phyloP scores from a whole-genome alignment of 2,113 vertebrate species.

The Datnioides undecimradiatus region DNA sequence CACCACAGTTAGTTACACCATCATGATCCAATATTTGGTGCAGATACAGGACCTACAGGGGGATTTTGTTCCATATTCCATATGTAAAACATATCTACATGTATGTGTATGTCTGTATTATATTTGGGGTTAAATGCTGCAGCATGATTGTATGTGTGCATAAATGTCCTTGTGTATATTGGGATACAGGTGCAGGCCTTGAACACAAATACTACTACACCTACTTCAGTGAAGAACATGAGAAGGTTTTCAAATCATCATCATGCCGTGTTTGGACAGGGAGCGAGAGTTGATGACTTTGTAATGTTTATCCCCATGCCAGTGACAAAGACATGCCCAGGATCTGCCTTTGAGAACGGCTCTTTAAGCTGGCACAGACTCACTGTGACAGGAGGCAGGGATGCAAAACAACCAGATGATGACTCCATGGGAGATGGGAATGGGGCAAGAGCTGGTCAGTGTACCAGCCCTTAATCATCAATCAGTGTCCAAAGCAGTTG shows the following conservation, averaged over 20 bases:
- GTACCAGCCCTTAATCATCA: slow-evolving; percentile 50
- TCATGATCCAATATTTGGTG: background rate
- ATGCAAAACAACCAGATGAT: slow-evolving; percentile 70
- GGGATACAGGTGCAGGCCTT: background rate
- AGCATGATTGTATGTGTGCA: background rate
- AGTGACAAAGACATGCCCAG: slow-evolving; percentile 44
- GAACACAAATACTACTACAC: too few relatives aligned
- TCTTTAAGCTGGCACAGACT: slow-evolving; percentile 57
- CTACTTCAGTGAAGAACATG: too few relatives aligned
- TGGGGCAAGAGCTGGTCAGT: slow-evolving; percentile 49
- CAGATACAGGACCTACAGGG: background rate
- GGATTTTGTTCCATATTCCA: background rate
- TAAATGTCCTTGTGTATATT: background rate
- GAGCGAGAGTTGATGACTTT: slow-evolving; percentile 3
- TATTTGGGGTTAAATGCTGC: background rate
- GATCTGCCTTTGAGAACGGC: slow-evolving; percentile 42
- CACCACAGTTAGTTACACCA: background rate
- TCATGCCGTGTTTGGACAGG: background rate
- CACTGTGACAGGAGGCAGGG: slow-evolving; percentile 60
- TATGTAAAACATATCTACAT: background rate
- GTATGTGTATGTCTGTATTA: background rate
- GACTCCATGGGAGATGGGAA: slow-evolving; percentile 57
- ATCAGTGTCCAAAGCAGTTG: slow-evolving; percentile 51
- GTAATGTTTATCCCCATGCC: slow-evolving; percentile 28
- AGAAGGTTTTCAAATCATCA: slow-evolving; percentile 16